These are phyloP conservation scores for Montipora efflorescens DNA, from an alignment of 64 coral and sea anemone species.

Conservation along the genomic window DNA sequence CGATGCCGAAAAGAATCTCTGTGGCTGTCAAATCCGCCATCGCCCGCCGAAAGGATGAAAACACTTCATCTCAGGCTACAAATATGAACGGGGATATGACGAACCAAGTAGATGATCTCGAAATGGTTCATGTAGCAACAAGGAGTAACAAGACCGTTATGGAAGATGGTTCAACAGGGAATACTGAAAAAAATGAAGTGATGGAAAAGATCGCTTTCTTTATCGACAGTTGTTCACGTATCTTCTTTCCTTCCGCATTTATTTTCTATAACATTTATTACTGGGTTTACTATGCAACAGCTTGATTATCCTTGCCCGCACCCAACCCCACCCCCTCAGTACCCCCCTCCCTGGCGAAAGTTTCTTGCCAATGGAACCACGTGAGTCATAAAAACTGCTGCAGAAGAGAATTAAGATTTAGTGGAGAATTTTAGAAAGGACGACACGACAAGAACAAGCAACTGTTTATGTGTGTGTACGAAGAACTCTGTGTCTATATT, in stretches of 20 bases:
- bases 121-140: not conserved
- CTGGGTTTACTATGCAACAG: conserved; percentile 10
- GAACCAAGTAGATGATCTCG: not conserved
- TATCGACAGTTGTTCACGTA: conserved; percentile 41
- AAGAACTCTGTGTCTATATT: too few relatives aligned
- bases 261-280: conserved; percentile 53
- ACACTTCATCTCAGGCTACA: not conserved
- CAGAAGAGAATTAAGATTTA: too few relatives aligned
- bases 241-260: conserved; percentile 29
- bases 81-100: not conserved
- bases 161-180: not conserved
- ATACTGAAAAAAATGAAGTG: not conserved
- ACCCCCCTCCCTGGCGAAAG: too few relatives aligned
- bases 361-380: too few relatives aligned
- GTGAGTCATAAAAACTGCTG: too few relatives aligned
- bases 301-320: too few relatives aligned
- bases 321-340: too few relatives aligned
- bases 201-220: not conserved
- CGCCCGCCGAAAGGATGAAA: not conserved
- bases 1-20: not conserved
- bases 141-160: not conserved
- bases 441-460: too few relatives aligned
- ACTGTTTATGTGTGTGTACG: too few relatives aligned
- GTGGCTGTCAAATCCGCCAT: not conserved
- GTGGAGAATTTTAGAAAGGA: too few relatives aligned